Evolutionary conservation across 2,113 vertebrate species (phyloP).

Genomic region (Piaya cayana): DNA sequence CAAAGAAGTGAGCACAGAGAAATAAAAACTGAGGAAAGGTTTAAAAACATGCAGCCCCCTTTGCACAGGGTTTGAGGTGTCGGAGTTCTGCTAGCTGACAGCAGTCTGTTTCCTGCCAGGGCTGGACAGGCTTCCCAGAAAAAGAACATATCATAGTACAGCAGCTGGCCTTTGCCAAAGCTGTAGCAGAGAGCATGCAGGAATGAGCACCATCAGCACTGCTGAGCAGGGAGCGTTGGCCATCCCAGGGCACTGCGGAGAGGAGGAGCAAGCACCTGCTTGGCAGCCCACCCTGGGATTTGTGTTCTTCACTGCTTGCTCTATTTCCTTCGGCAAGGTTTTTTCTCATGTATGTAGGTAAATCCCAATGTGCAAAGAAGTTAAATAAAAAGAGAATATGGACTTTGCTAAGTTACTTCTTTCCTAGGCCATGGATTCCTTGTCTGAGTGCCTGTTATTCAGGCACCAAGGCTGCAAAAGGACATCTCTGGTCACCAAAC

Average conservation of each 20-base stretch:
- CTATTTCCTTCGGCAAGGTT: slow-evolving; percentile 7
- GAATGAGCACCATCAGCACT: slow-evolving; percentile 59
- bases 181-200: not conserved
- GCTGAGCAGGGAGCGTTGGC: not conserved
- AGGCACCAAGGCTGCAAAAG: not conserved
- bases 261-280: rapidly evolving
- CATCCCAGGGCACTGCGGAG: rapidly evolving
- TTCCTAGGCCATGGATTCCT: not conserved
- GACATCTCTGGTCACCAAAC: not conserved
- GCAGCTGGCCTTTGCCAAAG: slow-evolving; percentile 24
- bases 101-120: not conserved
- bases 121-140: not conserved
- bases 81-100: not conserved
- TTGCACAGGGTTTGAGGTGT: not conserved
- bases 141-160: not conserved
- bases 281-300: not conserved
- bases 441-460: not conserved
- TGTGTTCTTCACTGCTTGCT: not conserved
- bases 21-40: not conserved
- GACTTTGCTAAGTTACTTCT: not conserved
- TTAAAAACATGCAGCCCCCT: not conserved
- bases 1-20: not conserved
- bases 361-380: slow-evolving; percentile 36
- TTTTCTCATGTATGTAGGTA: slow-evolving; percentile 27
- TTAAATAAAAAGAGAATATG: not conserved